These are phyloP conservation scores for Cyanoderma ruficeps DNA, from an alignment of 2,113 vertebrate genomes.

Conservation along the genomic window DNA sequence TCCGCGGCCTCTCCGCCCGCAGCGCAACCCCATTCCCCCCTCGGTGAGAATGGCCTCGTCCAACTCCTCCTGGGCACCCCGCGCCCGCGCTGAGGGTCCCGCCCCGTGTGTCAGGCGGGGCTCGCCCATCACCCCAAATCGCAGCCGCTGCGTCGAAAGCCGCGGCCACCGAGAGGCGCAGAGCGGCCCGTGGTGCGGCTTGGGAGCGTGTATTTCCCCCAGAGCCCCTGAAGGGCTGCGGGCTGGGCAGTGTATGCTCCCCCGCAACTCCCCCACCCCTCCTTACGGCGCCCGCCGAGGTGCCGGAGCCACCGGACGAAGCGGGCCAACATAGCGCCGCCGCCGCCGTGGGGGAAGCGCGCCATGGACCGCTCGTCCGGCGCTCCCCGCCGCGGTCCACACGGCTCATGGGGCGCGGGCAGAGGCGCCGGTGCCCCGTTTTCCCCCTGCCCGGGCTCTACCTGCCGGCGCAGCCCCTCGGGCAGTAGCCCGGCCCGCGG, in stretches of 20 bases:
- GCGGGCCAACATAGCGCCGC: background rate
- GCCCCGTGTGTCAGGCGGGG: background rate
- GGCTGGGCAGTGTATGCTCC: too few relatives aligned
- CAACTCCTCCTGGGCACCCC: background rate
- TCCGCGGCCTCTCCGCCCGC: rapidly evolving
- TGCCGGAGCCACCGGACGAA: background rate
- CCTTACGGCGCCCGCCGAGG: background rate
- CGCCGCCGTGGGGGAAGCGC: background rate
- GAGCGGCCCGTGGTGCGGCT: rapidly evolving
- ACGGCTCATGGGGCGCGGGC: background rate
- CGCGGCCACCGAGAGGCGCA: rapidly evolving
- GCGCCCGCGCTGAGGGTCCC: background rate
- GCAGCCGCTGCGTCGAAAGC: rapidly evolving
- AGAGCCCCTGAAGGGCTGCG: too few relatives aligned
- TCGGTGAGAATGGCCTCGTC: background rate
- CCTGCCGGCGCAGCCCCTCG: background rate
- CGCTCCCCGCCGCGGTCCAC: background rate
- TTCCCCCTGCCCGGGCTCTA: background rate
- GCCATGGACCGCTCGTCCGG: background rate
- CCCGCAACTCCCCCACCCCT: rapidly evolving
- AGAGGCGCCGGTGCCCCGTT: background rate
- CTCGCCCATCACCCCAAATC: rapidly evolving
- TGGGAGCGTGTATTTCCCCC: rapidly evolving
- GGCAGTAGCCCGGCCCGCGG: background rate
- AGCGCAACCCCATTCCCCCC: background rate